These are phyloP conservation scores for Ictidomys tridecemlineatus DNA, from an alignment of 2,113 vertebrate species.

Conservation along the genomic window DNA sequence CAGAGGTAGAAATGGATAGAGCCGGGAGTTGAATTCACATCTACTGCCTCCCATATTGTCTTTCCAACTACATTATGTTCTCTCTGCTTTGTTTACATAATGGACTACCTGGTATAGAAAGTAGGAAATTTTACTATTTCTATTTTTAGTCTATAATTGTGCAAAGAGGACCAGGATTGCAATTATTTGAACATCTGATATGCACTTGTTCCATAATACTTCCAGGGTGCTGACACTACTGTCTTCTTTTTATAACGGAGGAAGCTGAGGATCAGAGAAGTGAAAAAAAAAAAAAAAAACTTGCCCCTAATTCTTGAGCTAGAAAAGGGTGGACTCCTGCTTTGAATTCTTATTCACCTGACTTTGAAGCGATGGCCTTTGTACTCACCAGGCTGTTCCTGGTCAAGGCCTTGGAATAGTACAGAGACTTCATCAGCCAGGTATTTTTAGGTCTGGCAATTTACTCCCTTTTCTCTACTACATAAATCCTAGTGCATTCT, in stretches of 20 bases:
- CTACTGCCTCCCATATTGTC: neutral
- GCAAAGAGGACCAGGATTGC: neutral
- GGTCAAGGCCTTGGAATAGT: neutral
- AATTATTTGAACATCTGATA: neutral
- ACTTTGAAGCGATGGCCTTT: conserved; percentile 27
- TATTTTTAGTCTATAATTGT: conserved; percentile 5
- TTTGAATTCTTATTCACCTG: neutral
- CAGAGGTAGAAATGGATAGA: neutral
- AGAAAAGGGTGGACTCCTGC: neutral
- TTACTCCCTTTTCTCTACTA: neutral
- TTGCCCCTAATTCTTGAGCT: neutral
- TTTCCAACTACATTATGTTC: neutral
- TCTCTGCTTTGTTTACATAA: neutral
- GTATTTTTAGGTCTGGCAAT: neutral
- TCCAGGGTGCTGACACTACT: neutral
- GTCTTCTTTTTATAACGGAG: neutral
- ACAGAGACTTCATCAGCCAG: neutral
- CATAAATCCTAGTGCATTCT: neutral
- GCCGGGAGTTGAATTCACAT: neutral
- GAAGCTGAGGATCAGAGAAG: neutral
- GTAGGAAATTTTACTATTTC: neutral
- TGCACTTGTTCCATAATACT: neutral
- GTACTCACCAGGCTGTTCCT: neutral
- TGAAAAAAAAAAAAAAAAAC: neutral
- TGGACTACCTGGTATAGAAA: neutral